phyloP scores from a whole-genome alignment of 2,113 vertebrate genomes.

The Psephotus haematonotus region DNA sequence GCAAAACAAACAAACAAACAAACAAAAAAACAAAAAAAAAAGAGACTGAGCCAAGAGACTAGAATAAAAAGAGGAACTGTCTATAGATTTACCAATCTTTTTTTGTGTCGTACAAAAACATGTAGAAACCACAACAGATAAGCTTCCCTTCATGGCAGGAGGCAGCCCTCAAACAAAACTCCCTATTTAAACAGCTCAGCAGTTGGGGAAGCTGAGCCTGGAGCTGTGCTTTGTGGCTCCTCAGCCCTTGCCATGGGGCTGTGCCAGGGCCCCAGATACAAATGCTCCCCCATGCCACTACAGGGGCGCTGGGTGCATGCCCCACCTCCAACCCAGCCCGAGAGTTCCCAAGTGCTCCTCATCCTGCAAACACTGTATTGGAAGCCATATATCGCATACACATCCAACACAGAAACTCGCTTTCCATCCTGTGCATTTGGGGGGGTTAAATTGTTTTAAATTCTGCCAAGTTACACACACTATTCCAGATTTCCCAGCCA shows the following conservation, averaged over 20 bases:
- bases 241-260: neutral
- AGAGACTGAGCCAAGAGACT: neutral
- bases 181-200: neutral
- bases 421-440: neutral
- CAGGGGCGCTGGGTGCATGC: neutral
- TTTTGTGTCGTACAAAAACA: neutral
- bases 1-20: neutral
- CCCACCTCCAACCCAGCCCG: neutral
- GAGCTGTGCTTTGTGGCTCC: neutral
- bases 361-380: neutral
- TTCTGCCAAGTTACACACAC: neutral
- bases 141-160: neutral
- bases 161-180: neutral
- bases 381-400: neutral
- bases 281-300: fast-evolving
- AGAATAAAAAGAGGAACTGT: neutral
- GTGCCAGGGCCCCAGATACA: neutral
- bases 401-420: neutral
- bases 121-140: neutral
- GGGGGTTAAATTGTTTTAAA: neutral
- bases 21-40: neutral
- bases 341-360: neutral
- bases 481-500: neutral
- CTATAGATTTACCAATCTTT: neutral
- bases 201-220: neutral